Evolutionary conservation across 2,113 vertebrate genomes (phyloP).

Genomic region (Gymnocephalus cernua): DNA sequence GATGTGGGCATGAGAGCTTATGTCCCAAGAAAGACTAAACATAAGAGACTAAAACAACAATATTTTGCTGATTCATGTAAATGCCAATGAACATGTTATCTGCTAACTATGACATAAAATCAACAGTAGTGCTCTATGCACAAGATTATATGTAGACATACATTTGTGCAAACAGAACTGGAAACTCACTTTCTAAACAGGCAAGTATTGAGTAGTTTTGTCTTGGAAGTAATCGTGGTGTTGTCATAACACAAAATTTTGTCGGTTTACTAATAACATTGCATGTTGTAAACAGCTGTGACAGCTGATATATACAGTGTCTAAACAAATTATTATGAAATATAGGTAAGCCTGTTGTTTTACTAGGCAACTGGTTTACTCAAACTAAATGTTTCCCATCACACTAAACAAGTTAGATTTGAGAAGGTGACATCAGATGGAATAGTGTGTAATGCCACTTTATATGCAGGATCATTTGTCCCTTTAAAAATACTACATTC

Average conservation of each 20-base stretch:
- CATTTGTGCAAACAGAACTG: background rate
- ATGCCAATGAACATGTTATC: background rate
- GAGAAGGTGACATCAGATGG: slow-evolving; percentile 20
- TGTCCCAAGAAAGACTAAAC: background rate
- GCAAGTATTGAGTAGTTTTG: background rate
- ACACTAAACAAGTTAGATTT: slow-evolving; percentile 6
- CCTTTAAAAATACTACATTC: background rate
- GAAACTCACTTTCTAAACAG: slow-evolving; percentile 3
- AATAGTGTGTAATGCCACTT: slow-evolving; percentile 22
- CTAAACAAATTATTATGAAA: slow-evolving; percentile 9
- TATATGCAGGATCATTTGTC: slow-evolving; percentile 8
- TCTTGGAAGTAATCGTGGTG: background rate
- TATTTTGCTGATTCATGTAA: background rate
- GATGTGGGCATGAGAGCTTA: background rate
- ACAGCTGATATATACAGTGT: slow-evolving; percentile 27
- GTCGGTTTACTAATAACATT: slow-evolving; percentile 2
- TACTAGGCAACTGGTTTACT: slow-evolving; percentile 21
- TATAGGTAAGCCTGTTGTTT: slow-evolving; percentile 9
- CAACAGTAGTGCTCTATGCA: background rate
- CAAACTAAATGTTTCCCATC: slow-evolving; percentile 17
- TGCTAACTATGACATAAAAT: background rate
- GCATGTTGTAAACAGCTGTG: slow-evolving; percentile 15
- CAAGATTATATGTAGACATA: background rate
- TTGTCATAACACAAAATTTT: slow-evolving; percentile 1
- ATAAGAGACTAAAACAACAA: background rate